A percentile compares a stretch with the other conserved stretches of the same genome.
These are phyloP conservation scores for Podabrus alpinus DNA, from an alignment of 2,888 invertebrate species.

Conservation along the genomic window DNA sequence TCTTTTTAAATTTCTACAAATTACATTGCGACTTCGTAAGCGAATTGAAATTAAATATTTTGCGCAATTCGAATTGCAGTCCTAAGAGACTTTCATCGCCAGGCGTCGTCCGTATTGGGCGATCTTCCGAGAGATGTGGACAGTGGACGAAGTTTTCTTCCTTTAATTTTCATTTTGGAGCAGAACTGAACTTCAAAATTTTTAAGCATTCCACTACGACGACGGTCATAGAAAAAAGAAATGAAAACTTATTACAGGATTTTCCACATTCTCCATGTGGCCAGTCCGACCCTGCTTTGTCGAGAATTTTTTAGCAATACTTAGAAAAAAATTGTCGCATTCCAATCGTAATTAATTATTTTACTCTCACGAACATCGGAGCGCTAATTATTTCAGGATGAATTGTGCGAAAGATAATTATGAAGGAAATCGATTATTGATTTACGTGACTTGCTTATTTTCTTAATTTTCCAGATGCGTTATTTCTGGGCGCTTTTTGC, in stretches of 20 bases:
- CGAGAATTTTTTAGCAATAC: background rate
- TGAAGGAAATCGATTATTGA: constrained; percentile 35
- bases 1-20: background rate
- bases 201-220: too few relatives aligned
- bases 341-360: background rate
- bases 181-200: too few relatives aligned
- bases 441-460: constrained; percentile 35
- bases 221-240: too few relatives aligned
- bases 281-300: too few relatives aligned
- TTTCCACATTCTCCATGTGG: too few relatives aligned
- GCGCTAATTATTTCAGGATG: background rate
- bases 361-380: background rate
- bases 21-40: background rate
- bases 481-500: background rate
- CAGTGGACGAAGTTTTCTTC: too few relatives aligned
- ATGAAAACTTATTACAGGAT: too few relatives aligned
- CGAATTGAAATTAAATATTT: background rate
- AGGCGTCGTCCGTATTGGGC: too few relatives aligned
- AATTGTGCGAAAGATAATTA: constrained; percentile 27
- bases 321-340: background rate
- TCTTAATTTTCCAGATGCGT: constrained; percentile 3
- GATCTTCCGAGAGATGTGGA: too few relatives aligned
- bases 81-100: background rate
- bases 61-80: background rate
- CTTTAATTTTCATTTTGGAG: too few relatives aligned